A percentile compares a stretch with the other conserved stretches of the same genome.
phyloP scores from a whole-genome alignment of 2,797 vertebrate genomes.

The Hylomyscus alleni region DNA sequence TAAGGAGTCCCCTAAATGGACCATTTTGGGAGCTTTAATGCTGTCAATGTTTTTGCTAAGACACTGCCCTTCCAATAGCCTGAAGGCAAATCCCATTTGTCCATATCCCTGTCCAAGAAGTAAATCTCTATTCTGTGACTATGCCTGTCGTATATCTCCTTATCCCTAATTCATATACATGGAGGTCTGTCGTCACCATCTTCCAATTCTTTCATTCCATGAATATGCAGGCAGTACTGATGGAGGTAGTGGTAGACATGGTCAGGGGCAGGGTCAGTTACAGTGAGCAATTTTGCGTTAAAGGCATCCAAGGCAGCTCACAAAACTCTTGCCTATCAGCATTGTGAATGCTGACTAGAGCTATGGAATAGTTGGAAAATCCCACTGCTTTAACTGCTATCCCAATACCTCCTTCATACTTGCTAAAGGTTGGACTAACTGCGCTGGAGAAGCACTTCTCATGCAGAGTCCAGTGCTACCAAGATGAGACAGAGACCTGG shows the following conservation, averaged over 20 bases:
- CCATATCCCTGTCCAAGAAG: background rate
- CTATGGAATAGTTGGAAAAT: background rate
- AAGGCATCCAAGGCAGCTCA: background rate
- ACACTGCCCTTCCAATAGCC: background rate
- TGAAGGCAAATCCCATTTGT: background rate
- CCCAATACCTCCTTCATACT: background rate
- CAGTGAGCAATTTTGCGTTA: background rate
- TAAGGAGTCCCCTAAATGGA: background rate
- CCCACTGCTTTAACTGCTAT: slow-evolving; percentile 6
- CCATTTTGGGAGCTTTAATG: background rate
- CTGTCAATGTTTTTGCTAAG: slow-evolving; percentile 26
- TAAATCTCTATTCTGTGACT: background rate
- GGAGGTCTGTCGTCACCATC: background rate
- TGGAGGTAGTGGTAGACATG: background rate
- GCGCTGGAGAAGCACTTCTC: background rate
- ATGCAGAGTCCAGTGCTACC: background rate
- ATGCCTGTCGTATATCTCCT: background rate
- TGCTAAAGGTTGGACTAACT: slow-evolving; percentile 37
- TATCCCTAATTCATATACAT: background rate
- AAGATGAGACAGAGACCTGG: background rate
- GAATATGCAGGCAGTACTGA: background rate
- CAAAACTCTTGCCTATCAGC: background rate
- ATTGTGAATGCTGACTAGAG: background rate
- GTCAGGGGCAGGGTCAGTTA: background rate
- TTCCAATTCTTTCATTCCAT: background rate